A percentile compares a stretch with the other conserved stretches of the same genome.
Conservation (phyloP, 1,140 invertebrate genomes). For the Zaprionus africanus region DNA sequence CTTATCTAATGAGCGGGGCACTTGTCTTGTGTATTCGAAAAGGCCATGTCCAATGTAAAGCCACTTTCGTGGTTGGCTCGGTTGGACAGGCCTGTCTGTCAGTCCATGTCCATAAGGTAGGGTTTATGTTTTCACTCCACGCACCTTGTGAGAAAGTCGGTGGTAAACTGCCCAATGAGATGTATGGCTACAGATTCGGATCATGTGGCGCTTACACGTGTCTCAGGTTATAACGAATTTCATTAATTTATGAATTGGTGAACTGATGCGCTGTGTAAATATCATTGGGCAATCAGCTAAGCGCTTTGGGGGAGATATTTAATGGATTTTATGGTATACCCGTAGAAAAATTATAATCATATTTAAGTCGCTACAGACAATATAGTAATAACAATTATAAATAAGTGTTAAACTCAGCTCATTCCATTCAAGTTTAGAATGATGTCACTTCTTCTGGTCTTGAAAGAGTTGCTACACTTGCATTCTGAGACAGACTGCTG, state of each 20-base stretch:
- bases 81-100: slow-evolving; percentile 24
- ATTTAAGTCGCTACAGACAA: background rate
- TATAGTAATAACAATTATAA: background rate
- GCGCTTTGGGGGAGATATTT: background rate
- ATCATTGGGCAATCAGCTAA: slow-evolving; percentile 14
- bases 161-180: slow-evolving; percentile 24
- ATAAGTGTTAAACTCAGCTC: slow-evolving; percentile 2
- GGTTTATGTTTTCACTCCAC: slow-evolving; percentile 67
- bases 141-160: slow-evolving; percentile 62
- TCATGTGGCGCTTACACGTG: slow-evolving; percentile 68
- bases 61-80: slow-evolving; percentile 51
- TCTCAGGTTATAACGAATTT: slow-evolving; percentile 48
- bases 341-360: background rate
- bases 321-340: background rate
- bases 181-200: background rate
- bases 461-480: slow-evolving; percentile 31
- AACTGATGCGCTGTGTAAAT: slow-evolving; percentile 33
- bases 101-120: slow-evolving; percentile 47
- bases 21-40: slow-evolving; percentile 46
- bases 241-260: slow-evolving; percentile 57
- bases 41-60: slow-evolving; percentile 28
- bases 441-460: slow-evolving; percentile 36
- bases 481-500: background rate
- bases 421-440: slow-evolving; percentile 11
- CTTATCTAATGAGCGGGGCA: slow-evolving; percentile 64